Conservation (phyloP, 2,888 invertebrate species). For the Clistopyga incitator region DNA sequence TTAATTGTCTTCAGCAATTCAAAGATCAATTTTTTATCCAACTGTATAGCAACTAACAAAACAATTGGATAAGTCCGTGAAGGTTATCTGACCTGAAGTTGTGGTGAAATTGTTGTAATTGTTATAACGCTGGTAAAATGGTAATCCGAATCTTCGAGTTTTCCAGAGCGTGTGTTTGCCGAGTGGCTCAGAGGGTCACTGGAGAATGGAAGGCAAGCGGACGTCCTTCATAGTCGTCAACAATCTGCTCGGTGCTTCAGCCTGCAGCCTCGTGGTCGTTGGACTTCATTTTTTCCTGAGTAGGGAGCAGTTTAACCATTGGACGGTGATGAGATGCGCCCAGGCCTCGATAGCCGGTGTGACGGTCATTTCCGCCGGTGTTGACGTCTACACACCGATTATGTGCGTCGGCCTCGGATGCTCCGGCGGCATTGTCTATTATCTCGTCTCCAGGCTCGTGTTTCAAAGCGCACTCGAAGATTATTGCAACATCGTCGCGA, state of each 20-base stretch:
- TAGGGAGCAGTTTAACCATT: conserved; percentile 78
- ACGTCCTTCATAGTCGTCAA: conserved; percentile 70
- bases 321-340: conserved; percentile 80
- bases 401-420: conserved; percentile 72
- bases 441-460: conserved; percentile 72
- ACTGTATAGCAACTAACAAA: no score
- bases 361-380: conserved; percentile 78
- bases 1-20: no score
- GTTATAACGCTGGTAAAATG: no score
- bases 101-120: no score
- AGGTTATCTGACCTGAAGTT: no score
- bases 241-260: conserved; percentile 73
- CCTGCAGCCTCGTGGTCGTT: conserved; percentile 72
- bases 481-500: conserved; percentile 80
- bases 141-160: neutral
- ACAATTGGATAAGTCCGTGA: no score
- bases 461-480: conserved; percentile 81
- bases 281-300: conserved; percentile 72
- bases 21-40: no score
- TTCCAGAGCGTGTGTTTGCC: conserved; percentile 65
- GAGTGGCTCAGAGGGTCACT: conserved; percentile 24
- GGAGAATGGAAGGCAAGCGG: conserved; percentile 34
- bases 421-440: conserved; percentile 74
- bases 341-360: conserved; percentile 81
- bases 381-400: conserved; percentile 77